phyloP scores from a whole-genome alignment of 2,888 invertebrate genomes.

The Venusia cambrica region DNA sequence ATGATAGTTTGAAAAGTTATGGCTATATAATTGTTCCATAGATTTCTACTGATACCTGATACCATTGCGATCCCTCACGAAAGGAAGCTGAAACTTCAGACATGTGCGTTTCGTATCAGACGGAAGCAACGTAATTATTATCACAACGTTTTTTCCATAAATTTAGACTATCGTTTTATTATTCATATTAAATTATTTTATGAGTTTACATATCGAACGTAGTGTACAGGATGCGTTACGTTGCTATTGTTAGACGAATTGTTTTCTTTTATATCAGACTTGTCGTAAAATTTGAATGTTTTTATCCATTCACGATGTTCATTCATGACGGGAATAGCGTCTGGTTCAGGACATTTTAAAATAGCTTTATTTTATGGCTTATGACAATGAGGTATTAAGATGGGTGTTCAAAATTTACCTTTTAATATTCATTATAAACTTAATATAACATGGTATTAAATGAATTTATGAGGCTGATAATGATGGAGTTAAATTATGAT shows the following conservation, averaged over 20 bases:
- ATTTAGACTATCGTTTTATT: slow-evolving; percentile 57
- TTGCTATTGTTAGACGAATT: slow-evolving; percentile 29
- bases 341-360: slow-evolving; percentile 23
- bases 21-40: too few relatives aligned
- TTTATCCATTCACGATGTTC: slow-evolving; percentile 35
- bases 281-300: slow-evolving; percentile 35
- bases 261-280: slow-evolving; percentile 34
- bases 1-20: too few relatives aligned
- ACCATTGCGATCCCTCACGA: slow-evolving; percentile 17
- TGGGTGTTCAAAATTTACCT: slow-evolving; percentile 2
- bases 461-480: too few relatives aligned
- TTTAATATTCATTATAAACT: too few relatives aligned
- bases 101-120: slow-evolving; percentile 37
- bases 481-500: too few relatives aligned
- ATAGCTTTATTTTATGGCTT: slow-evolving; percentile 20
- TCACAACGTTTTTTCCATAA: slow-evolving; percentile 64
- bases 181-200: slow-evolving; percentile 76
- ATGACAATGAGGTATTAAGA: slow-evolving; percentile 15
- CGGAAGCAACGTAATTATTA: slow-evolving; percentile 68
- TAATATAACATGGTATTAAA: too few relatives aligned
- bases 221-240: slow-evolving; percentile 42
- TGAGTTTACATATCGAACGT: slow-evolving; percentile 64
- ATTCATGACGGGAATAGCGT: slow-evolving; percentile 29
- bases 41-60: slow-evolving; percentile 14
- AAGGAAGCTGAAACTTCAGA: slow-evolving; percentile 26